phyloP scores from a whole-genome alignment of 2,797 vertebrate species.

The Anniella stebbinsi region DNA sequence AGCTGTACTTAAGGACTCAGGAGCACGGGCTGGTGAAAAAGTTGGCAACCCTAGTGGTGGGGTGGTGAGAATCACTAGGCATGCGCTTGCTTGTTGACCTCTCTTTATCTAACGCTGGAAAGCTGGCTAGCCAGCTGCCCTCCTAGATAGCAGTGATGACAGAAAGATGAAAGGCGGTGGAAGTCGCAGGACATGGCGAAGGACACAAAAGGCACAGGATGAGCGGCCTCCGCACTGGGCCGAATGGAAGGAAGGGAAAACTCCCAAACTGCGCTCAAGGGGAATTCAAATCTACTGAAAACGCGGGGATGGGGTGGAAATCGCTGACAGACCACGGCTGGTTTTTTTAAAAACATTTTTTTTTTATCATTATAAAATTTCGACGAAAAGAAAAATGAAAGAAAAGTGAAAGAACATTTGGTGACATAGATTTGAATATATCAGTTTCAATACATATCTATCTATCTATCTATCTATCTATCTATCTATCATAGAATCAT shows the following conservation, averaged over 20 bases:
- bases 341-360: too few relatives aligned
- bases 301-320: neutral
- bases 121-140: neutral
- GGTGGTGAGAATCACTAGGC: too few relatives aligned
- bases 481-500: too few relatives aligned
- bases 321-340: neutral
- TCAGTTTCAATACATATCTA: too few relatives aligned
- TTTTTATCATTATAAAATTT: too few relatives aligned
- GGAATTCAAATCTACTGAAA: constrained; percentile 39
- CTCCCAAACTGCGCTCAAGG: constrained; percentile 66
- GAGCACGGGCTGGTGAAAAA: neutral
- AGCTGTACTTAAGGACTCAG: neutral
- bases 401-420: too few relatives aligned
- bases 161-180: neutral
- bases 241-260: constrained; percentile 57
- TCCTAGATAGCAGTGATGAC: neutral
- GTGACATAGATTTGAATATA: too few relatives aligned
- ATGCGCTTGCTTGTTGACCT: too few relatives aligned
- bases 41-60: neutral
- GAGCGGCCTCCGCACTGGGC: neutral
- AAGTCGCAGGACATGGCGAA: accelerated
- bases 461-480: too few relatives aligned
- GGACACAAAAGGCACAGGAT: neutral
- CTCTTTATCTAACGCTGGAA: neutral
- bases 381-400: too few relatives aligned